Evolutionary conservation across 2,113 vertebrate genomes (phyloP).

Genomic region (Lophius piscatorius): DNA sequence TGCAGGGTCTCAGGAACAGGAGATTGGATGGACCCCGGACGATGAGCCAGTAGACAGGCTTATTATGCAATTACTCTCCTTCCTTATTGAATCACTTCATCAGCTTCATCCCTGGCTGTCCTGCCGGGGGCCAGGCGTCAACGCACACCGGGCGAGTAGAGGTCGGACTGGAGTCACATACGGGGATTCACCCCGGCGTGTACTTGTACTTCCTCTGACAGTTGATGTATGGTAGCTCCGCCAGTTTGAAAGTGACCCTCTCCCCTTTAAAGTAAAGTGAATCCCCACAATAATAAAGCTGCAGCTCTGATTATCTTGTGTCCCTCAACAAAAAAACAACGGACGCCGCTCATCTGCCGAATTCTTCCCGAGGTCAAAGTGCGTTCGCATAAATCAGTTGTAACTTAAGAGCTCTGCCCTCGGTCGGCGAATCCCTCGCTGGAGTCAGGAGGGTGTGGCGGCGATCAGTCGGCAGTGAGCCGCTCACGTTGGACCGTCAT

Average conservation of each 20-base stretch:
- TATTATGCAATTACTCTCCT: conserved; percentile 68
- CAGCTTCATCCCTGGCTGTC: conserved; percentile 38
- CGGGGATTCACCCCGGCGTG: conserved; percentile 28
- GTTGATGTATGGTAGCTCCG: neutral
- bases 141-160: conserved; percentile 21
- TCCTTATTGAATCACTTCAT: conserved; percentile 73
- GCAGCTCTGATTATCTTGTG: conserved; percentile 23
- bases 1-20: conserved; percentile 42
- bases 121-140: conserved; percentile 31
- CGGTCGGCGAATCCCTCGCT: conserved; percentile 1
- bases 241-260: conserved; percentile 17
- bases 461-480: conserved; percentile 14
- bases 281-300: neutral
- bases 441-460: conserved; percentile 20
- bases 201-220: neutral
- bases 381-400: neutral
- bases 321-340: conserved; percentile 7
- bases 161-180: conserved; percentile 42
- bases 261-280: neutral
- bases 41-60: conserved; percentile 56
- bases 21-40: conserved; percentile 60
- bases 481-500: neutral
- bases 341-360: conserved; percentile 8
- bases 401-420: conserved; percentile 9
- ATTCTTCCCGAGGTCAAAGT: conserved; percentile 15